Percentiles rank a stretch among this genome's conserved stretches.
Evolutionary conservation across 2,888 invertebrate species (phyloP).

Genomic region (Campaea margaritaria): DNA sequence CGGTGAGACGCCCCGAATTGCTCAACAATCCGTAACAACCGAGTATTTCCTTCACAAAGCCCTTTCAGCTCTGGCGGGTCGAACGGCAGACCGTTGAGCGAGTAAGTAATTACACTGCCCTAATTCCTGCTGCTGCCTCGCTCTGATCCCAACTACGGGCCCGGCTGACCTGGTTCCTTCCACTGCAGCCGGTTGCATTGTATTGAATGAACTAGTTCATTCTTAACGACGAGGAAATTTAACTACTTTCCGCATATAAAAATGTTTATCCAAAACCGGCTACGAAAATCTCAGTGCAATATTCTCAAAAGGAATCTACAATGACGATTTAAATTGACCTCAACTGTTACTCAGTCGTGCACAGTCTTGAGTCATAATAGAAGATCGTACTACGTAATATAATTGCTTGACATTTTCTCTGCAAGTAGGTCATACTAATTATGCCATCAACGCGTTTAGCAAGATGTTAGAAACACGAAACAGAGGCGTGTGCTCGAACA

Average conservation of each 20-base stretch:
- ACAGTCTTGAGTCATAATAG: slow-evolving; percentile 32
- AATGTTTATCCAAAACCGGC: neutral
- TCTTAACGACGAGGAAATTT: slow-evolving; percentile 35
- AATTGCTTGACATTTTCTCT: slow-evolving; percentile 49
- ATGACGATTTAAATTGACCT: slow-evolving; percentile 23
- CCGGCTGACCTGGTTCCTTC: slow-evolving; percentile 59
- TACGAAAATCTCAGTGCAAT: slow-evolving; percentile 4
- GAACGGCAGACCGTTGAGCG: slow-evolving; percentile 56
- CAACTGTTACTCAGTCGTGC: slow-evolving; percentile 22
- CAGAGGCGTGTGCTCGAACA: slow-evolving; percentile 48
- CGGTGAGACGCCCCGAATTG: slow-evolving; percentile 50
- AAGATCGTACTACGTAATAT: slow-evolving; percentile 43
- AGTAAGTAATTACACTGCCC: slow-evolving; percentile 76
- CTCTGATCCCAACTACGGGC: slow-evolving; percentile 52
- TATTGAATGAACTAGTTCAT: slow-evolving; percentile 41
- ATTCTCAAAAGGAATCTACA: neutral
- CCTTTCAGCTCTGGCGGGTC: slow-evolving; percentile 65
- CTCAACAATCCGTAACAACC: slow-evolving; percentile 67
- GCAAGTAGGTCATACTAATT: slow-evolving; percentile 57
- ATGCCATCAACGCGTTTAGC: slow-evolving; percentile 50
- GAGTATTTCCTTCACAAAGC: slow-evolving; percentile 68
- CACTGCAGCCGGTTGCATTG: slow-evolving; percentile 47
- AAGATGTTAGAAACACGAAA: slow-evolving; percentile 48
- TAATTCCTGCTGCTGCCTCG: slow-evolving; percentile 62
- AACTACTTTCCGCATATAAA: slow-evolving; percentile 8